These are phyloP conservation scores for Sarcophaga rosellei DNA, from an alignment of 2,888 invertebrate genomes.

Conservation along the genomic window DNA sequence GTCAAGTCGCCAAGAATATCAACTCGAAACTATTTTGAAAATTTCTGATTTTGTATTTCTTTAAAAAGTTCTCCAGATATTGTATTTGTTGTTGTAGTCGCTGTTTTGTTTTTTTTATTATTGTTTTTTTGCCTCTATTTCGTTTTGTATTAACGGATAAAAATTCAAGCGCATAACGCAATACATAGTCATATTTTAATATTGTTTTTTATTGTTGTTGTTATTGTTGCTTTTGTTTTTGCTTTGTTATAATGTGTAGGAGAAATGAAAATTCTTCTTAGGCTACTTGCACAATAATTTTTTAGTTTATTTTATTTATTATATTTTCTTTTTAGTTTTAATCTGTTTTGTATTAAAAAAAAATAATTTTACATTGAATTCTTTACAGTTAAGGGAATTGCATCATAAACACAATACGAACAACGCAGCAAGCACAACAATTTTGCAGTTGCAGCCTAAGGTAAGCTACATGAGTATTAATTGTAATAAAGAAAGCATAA, in stretches of 20 bases:
- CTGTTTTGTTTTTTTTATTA: neutral
- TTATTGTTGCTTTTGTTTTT: slow-evolving; percentile 33
- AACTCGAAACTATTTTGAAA: slow-evolving; percentile 52
- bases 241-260: slow-evolving; percentile 44
- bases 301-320: slow-evolving; percentile 16
- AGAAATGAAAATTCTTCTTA: slow-evolving; percentile 38
- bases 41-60: slow-evolving; percentile 43
- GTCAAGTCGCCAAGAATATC: slow-evolving; percentile 60
- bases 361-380: neutral
- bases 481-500: no score
- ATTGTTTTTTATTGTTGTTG: slow-evolving; percentile 10
- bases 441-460: no score
- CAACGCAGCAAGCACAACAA: no score
- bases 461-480: no score
- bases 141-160: slow-evolving; percentile 55
- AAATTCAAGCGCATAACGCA: slow-evolving; percentile 37
- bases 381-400: neutral
- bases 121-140: slow-evolving; percentile 13
- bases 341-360: slow-evolving; percentile 37
- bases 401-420: no score
- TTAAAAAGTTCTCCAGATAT: slow-evolving; percentile 46
- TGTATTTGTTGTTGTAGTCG: slow-evolving; percentile 38
- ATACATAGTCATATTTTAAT: slow-evolving; percentile 36
- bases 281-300: slow-evolving; percentile 21
- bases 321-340: slow-evolving; percentile 41